Evolutionary conservation across 2,888 invertebrate genomes (phyloP).

Genomic region (Carabus problematicus): DNA sequence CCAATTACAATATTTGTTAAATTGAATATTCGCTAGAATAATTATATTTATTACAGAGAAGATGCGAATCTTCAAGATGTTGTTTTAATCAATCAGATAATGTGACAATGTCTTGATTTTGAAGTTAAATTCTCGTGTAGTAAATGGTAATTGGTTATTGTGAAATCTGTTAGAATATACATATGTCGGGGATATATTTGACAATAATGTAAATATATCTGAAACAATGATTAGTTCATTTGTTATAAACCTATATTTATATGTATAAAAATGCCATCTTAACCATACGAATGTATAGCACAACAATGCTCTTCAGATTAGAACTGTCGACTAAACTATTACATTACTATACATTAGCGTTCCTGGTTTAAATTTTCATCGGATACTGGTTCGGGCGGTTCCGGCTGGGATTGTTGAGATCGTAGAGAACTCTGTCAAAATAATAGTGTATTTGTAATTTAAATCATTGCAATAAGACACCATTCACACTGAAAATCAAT

Average conservation of each 20-base stretch:
- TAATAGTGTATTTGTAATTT: slow-evolving; percentile 41
- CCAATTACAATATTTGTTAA: no score
- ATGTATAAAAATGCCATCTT: slow-evolving; percentile 36
- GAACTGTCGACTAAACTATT: background rate
- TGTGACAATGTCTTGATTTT: no score
- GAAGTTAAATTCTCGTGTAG: no score
- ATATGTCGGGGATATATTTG: no score
- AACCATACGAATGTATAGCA: slow-evolving; percentile 1
- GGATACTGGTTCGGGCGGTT: slow-evolving; percentile 64
- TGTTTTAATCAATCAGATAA: no score
- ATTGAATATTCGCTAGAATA: no score
- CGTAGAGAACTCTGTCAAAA: slow-evolving; percentile 75
- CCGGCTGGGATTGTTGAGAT: slow-evolving; percentile 60
- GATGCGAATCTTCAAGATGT: no score
- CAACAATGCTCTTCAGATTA: background rate
- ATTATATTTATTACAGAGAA: no score
- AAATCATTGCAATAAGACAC: background rate
- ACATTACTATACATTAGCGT: slow-evolving; percentile 61
- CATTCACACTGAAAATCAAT: no score
- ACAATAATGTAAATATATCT: slow-evolving; percentile 7
- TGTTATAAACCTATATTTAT: slow-evolving; percentile 28
- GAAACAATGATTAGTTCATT: slow-evolving; percentile 6
- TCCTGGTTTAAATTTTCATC: slow-evolving; percentile 79
- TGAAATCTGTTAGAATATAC: no score
- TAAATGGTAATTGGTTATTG: no score